These are phyloP conservation scores for Sinentomon sp. DNA, from an alignment of 2,888 invertebrate species.

Conservation along the genomic window DNA sequence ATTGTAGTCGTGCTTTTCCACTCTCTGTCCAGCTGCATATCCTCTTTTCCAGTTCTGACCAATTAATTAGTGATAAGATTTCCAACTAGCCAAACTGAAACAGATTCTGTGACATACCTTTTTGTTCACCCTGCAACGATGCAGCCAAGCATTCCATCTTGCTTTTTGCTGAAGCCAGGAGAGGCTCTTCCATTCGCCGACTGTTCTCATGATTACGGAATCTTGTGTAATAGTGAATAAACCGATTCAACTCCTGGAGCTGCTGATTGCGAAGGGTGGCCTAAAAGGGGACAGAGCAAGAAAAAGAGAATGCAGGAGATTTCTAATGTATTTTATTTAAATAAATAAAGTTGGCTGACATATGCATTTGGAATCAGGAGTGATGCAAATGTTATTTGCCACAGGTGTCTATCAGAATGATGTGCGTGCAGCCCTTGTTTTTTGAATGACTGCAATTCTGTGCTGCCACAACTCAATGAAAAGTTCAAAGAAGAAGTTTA, in stretches of 20 bases:
- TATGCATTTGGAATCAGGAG: not conserved
- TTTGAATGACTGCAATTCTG: no score
- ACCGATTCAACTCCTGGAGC: conserved; percentile 33
- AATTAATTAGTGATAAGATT: no score
- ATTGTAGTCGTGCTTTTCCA: no score
- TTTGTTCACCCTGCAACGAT: conserved; percentile 21
- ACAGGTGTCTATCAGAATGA: no score
- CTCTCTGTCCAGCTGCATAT: no score
- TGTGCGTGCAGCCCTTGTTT: no score
- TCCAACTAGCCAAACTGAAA: no score
- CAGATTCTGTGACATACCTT: no score
- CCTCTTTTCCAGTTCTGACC: no score
- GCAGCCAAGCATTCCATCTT: conserved; percentile 33
- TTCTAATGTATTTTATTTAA: not conserved
- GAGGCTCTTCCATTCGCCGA: conserved; percentile 31
- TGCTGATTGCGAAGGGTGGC: conserved; percentile 28
- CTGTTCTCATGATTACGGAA: conserved; percentile 36
- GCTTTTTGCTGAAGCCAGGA: conserved; percentile 28
- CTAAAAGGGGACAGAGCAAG: conserved; percentile 18
- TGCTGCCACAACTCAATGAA: no score
- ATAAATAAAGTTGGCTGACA: not conserved
- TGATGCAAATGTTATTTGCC: conserved; percentile 2
- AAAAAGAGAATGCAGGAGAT: not conserved
- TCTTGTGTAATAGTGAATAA: conserved; percentile 34
- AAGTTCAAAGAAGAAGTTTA: no score